Percentiles rank a stretch among this genome's conserved stretches.
These are phyloP conservation scores for Urocyon cinereoargenteus DNA, from an alignment of 2,797 vertebrate genomes.

Conservation along the genomic window DNA sequence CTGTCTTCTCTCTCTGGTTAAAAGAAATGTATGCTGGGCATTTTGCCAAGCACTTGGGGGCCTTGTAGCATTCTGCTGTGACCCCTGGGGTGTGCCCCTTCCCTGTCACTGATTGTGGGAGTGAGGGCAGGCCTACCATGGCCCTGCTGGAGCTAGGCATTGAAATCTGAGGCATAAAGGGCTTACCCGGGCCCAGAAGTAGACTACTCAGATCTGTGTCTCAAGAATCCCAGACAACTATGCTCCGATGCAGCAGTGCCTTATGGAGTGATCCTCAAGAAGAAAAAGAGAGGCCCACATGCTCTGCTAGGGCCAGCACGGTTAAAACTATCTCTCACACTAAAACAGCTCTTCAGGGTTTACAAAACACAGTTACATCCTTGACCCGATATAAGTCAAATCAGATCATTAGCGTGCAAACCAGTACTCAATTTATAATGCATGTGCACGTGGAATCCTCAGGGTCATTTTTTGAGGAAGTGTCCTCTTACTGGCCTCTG, in stretches of 20 bases:
- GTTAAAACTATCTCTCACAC: background rate
- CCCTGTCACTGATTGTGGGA: slow-evolving; percentile 10
- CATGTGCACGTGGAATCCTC: background rate
- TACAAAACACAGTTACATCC: background rate
- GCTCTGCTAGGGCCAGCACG: background rate
- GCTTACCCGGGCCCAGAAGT: background rate
- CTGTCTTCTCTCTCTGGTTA: slow-evolving; percentile 89
- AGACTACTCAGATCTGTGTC: background rate
- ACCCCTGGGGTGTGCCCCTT: slow-evolving; percentile 57
- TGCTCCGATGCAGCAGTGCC: background rate
- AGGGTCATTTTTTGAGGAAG: background rate
- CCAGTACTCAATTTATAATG: background rate
- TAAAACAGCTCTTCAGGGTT: background rate
- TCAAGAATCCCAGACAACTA: background rate
- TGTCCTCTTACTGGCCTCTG: background rate
- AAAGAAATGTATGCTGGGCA: slow-evolving; percentile 88
- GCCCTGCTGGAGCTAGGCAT: background rate
- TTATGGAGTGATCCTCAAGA: background rate
- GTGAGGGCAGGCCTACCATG: background rate
- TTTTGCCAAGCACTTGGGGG: slow-evolving; percentile 87
- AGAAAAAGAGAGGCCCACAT: background rate
- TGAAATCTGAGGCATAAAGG: background rate
- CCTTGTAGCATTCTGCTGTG: slow-evolving; percentile 65
- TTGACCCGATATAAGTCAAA: background rate
- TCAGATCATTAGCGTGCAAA: background rate